Percentiles rank a stretch among this genome's conserved stretches.
These are phyloP conservation scores for Aphelinus atriplicis DNA, from an alignment of 1,140 invertebrate species.

Conservation along the genomic window DNA sequence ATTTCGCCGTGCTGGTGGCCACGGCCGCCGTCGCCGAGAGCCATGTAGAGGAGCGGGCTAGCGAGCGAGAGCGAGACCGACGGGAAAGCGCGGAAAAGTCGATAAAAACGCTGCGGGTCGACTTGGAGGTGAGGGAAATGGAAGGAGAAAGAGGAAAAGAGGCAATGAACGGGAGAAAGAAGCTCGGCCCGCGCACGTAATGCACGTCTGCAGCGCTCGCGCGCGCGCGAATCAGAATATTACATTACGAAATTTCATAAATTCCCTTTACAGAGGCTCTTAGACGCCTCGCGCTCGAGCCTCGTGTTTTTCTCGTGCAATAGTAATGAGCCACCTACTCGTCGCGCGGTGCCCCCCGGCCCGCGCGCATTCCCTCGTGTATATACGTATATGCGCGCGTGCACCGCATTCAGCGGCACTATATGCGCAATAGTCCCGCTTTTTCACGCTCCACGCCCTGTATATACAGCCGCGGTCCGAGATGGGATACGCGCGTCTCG, in stretches of 20 bases:
- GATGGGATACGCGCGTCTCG: too few relatives aligned
- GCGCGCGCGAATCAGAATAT: conserved; percentile 61
- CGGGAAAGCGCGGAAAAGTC: background rate
- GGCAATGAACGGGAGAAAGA: conserved; percentile 50
- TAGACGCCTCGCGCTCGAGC: conserved; percentile 55
- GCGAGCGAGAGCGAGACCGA: background rate
- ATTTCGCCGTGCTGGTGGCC: background rate
- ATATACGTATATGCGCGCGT: background rate
- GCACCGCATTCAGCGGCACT: background rate
- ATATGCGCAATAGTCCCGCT: background rate
- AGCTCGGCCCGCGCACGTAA: conserved; percentile 41
- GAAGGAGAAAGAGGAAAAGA: conserved; percentile 37
- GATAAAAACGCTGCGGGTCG: conserved; percentile 31
- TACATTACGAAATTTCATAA: conserved; percentile 66
- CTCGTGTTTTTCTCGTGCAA: conserved; percentile 63
- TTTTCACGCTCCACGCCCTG: background rate
- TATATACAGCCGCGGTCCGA: background rate
- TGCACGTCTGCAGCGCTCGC: background rate
- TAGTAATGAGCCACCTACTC: conserved; percentile 54
- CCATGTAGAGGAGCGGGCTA: background rate
- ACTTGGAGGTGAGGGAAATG: conserved; percentile 44
- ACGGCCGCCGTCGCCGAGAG: too few relatives aligned
- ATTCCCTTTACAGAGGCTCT: conserved; percentile 64
- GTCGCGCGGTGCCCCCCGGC: background rate
- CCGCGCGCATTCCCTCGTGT: background rate